Conservation (phyloP, 64 coral and sea anemone genomes). For the Montipora sp. region DNA sequence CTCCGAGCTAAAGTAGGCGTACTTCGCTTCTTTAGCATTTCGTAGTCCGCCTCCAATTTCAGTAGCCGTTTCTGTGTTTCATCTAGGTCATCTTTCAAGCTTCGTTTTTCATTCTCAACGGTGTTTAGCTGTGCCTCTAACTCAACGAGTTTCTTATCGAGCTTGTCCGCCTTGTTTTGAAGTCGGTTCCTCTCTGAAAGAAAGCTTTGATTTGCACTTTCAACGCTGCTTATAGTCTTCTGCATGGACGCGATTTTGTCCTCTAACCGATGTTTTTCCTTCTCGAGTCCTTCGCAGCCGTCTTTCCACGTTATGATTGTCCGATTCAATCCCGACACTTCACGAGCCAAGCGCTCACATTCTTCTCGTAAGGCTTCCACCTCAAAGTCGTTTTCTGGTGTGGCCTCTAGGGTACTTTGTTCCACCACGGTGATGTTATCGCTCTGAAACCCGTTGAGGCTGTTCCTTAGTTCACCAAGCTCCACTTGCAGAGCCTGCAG, state of each 20-base stretch:
- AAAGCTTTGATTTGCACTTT: constrained; percentile 71
- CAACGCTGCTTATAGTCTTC: constrained; percentile 67
- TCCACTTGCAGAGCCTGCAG: constrained; percentile 65
- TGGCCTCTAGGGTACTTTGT: constrained; percentile 40
- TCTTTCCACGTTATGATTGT: constrained; percentile 77
- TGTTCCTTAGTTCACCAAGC: constrained; percentile 70
- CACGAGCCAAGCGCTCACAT: constrained; percentile 79
- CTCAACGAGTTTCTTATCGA: constrained; percentile 77
- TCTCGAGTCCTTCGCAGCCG: constrained; percentile 66
- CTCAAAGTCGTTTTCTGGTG: constrained; percentile 70
- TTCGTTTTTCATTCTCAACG: constrained; percentile 78
- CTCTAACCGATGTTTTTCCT: constrained; percentile 74
- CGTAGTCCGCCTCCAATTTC: constrained; percentile 89
- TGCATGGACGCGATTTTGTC: constrained; percentile 72
- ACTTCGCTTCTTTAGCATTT: constrained; percentile 61
- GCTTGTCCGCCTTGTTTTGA: constrained; percentile 69
- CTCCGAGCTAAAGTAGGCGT: constrained; percentile 40
- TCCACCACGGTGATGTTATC: constrained; percentile 52
- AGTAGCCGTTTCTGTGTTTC: constrained; percentile 66
- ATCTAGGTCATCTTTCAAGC: constrained; percentile 48
- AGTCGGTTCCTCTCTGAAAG: constrained; percentile 73
- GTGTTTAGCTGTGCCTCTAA: constrained; percentile 74
- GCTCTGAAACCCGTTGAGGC: constrained; percentile 48
- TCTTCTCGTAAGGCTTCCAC: constrained; percentile 79
- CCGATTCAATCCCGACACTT: constrained; percentile 77